phyloP scores from a whole-genome alignment of 92 coral and sea anemone genomes.

The Pocillopora grandis region DNA sequence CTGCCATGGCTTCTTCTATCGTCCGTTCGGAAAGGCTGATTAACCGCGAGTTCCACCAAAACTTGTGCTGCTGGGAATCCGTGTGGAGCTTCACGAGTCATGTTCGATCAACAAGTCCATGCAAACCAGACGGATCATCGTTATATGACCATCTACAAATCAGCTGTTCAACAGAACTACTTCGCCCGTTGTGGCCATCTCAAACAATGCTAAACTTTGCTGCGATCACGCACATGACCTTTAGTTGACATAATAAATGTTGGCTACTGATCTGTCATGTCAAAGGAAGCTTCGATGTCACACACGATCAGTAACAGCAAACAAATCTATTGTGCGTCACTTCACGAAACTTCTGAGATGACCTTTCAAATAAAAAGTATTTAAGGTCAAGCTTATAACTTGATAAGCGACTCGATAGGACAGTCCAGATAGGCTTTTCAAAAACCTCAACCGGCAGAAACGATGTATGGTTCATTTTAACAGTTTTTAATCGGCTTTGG shows the following conservation, averaged over 20 bases:
- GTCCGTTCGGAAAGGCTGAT: conserved; percentile 27
- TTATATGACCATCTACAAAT: no score
- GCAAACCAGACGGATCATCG: no score
- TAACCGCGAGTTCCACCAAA: conserved; percentile 21
- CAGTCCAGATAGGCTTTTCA: background rate
- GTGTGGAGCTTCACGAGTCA: conserved; percentile 43
- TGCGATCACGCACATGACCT: conserved; percentile 47
- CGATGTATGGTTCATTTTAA: background rate
- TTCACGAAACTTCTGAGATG: background rate
- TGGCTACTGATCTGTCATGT: background rate
- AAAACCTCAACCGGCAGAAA: background rate
- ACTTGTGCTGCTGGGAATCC: conserved; percentile 26
- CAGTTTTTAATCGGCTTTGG: background rate
- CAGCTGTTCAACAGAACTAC: background rate
- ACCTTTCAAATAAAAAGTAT: background rate
- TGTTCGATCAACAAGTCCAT: background rate
- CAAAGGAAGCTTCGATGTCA: conserved; percentile 6
- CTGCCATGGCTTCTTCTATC: conserved; percentile 1
- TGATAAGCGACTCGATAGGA: background rate
- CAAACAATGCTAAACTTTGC: background rate
- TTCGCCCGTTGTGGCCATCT: background rate
- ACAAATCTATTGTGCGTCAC: background rate
- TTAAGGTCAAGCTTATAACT: background rate
- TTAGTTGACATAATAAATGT: conserved; percentile 23
- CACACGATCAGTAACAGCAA: conserved; percentile 12